These are phyloP conservation scores for Fulica atra DNA, from an alignment of 2,113 vertebrate species.

Conservation along the genomic window DNA sequence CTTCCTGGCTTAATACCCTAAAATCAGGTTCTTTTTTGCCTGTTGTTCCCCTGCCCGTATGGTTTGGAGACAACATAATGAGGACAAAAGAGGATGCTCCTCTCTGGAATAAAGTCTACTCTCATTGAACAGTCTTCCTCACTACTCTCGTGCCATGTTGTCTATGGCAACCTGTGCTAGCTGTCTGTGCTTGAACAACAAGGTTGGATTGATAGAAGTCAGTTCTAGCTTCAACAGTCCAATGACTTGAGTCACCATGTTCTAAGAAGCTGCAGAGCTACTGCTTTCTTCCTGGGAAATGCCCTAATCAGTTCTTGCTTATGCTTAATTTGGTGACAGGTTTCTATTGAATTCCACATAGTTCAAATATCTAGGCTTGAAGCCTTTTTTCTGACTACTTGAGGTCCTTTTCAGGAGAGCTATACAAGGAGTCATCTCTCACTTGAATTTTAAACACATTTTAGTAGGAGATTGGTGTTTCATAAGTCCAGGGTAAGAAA, in stretches of 20 bases:
- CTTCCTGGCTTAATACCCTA: background rate
- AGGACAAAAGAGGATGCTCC: background rate
- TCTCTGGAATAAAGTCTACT: background rate
- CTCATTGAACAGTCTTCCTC: background rate
- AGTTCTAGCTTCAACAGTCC: background rate
- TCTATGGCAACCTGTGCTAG: fast-evolving
- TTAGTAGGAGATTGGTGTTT: background rate
- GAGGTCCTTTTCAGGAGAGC: background rate
- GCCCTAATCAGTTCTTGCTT: background rate
- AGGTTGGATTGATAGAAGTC: background rate
- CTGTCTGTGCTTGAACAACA: background rate
- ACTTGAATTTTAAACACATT: background rate
- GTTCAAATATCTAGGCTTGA: background rate
- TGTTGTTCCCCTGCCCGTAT: background rate
- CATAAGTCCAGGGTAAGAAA: background rate
- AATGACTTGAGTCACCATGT: background rate
- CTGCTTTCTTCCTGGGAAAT: background rate
- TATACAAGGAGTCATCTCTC: background rate
- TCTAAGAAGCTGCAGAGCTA: background rate
- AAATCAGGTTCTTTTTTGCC: background rate
- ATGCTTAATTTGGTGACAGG: background rate
- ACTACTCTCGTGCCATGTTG: background rate
- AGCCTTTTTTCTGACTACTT: background rate
- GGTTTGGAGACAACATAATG: background rate
- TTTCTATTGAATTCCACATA: background rate